Evolutionary conservation across 1,140 invertebrate genomes (phyloP).

Genomic region (Parapsyche elsis): DNA sequence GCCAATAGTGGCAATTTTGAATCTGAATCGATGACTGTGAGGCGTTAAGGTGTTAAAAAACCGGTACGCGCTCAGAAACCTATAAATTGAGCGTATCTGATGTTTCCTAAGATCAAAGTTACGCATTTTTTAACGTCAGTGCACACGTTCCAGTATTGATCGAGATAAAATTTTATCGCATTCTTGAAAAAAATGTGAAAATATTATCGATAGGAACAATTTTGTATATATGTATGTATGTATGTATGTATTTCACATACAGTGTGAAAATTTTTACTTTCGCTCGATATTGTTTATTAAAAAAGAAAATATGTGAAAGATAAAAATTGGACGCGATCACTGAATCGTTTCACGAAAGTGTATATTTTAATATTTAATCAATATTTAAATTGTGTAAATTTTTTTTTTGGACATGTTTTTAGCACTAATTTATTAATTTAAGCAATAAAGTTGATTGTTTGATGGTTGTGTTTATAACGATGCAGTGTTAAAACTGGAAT

Average conservation of each 20-base stretch:
- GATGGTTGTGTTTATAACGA: too few relatives aligned
- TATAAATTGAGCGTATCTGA: slow-evolving; percentile 9
- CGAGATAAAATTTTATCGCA: neutral
- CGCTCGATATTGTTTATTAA: neutral
- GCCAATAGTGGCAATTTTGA: neutral
- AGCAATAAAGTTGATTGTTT: too few relatives aligned
- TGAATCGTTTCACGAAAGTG: slow-evolving; percentile 12
- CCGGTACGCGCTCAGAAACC: neutral
- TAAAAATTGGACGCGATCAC: slow-evolving; percentile 5
- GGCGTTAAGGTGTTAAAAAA: neutral
- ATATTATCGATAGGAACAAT: too few relatives aligned
- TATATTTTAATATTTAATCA: neutral
- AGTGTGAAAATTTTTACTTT: neutral
- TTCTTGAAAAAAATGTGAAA: neutral
- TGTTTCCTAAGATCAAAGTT: slow-evolving; percentile 22
- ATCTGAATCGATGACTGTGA: neutral
- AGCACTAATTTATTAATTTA: too few relatives aligned
- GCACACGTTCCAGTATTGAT: neutral
- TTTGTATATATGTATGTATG: neutral
- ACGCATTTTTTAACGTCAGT: neutral
- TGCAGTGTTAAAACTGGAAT: too few relatives aligned
- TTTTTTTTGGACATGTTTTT: neutral
- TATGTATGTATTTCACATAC: neutral
- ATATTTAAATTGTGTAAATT: neutral
- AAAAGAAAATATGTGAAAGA: neutral